Evolutionary conservation across 1,140 invertebrate species (phyloP), one percentile per base, ranked within the genome.

Genomic region (Pantala flavescens): DNA sequence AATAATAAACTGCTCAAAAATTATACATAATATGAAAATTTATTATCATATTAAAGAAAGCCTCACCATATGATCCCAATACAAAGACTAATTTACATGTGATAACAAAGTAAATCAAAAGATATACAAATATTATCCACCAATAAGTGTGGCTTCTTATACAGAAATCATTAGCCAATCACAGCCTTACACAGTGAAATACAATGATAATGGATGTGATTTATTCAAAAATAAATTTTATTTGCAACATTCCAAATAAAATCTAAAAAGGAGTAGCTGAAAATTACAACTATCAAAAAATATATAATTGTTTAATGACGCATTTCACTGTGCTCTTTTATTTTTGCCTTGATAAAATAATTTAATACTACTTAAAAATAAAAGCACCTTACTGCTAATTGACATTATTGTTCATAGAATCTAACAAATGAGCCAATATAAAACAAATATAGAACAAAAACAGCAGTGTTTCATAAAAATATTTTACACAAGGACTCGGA

Each of bases 361-460:
- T 21, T 63, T 63, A 63, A 16, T 63, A 12, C n/a, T 16, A 21
- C 49, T 63, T 63, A 63, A 16, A 63, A 21, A 63, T 63, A 63
- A 63, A 63, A 63, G 49, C 49, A 63, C 49, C 49, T 63, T 63
- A 63, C 12, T 21, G n/a, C n/a, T 19, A 16, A 19, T 63, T 63
- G 49, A 21, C 14, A 63, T 63, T 63, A 16, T 5, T 21, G n/a
- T 19, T 63, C n/a, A 63, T 21, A 63, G 14, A 63, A 16, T 63
- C n/a, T 63, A 63, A 63, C 49, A 63, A 19, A 63, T 63, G 49
- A 63, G 49, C 49, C 49, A 63, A 63, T 63, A 63, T 63, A 63
- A 63, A 63, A 63, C 49, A 63, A 63, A 63, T 21, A 63, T 14
- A 63, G 16, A 63, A 63, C 28, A 36, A 36, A 36, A 36, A 36